Percentiles rank a stretch among this genome's conserved stretches.
These are phyloP conservation scores for Drosophila villosipedis DNA, from an alignment of 2,888 invertebrate genomes.

Conservation along the genomic window DNA sequence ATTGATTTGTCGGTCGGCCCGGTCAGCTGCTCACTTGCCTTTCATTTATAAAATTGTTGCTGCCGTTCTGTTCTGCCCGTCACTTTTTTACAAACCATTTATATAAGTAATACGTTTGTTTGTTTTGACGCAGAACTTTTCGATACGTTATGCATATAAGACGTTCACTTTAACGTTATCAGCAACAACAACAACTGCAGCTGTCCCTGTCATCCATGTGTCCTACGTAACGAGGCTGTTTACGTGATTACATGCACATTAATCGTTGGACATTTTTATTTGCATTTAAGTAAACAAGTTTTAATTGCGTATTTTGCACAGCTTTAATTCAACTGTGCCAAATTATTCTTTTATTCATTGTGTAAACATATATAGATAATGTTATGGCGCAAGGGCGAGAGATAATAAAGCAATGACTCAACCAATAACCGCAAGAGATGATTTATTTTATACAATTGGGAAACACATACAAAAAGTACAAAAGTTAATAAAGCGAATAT, in stretches of 20 bases:
- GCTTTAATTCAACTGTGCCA: slow-evolving; percentile 12
- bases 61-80: slow-evolving; percentile 13
- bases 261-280: slow-evolving; percentile 1
- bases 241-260: slow-evolving; percentile 9
- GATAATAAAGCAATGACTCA: slow-evolving; percentile 11
- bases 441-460: slow-evolving; percentile 33
- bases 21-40: slow-evolving; percentile 40
- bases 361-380: slow-evolving; percentile 24
- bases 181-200: slow-evolving; percentile 3
- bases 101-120: slow-evolving; percentile 43
- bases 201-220: background rate
- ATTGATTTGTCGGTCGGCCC: slow-evolving; percentile 65
- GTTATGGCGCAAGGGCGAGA: background rate
- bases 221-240: slow-evolving; percentile 7
- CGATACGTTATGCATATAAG: slow-evolving; percentile 9
- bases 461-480: slow-evolving; percentile 25
- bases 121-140: slow-evolving; percentile 7
- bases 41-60: slow-evolving; percentile 36
- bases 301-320: slow-evolving; percentile 31
- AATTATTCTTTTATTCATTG: slow-evolving; percentile 49
- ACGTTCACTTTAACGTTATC: slow-evolving; percentile 20
- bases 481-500: background rate
- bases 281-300: slow-evolving; percentile 15
- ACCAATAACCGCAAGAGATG: slow-evolving; percentile 3
- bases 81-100: slow-evolving; percentile 47